Conservation (phyloP, 2,113 vertebrate species). For the Serinus canaria region DNA sequence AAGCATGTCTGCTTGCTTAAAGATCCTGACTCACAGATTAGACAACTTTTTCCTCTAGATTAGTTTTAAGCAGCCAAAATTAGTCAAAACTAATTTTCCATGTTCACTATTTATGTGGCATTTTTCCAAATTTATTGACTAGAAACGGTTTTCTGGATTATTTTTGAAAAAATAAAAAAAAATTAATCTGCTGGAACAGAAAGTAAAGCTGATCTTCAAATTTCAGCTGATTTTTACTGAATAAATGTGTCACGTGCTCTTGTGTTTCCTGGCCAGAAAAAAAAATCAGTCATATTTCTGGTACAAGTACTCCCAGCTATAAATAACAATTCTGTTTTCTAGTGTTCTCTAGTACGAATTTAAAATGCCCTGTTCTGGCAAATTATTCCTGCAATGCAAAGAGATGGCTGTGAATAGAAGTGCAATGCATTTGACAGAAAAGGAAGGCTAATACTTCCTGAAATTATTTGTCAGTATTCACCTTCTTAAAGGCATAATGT, state of each 20-base stretch:
- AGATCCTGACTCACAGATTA: neutral
- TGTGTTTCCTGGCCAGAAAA: neutral
- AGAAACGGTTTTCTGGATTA: neutral
- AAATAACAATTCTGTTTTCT: slow-evolving; percentile 50
- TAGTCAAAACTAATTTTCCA: neutral
- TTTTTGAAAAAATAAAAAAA: neutral
- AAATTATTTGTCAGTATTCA: neutral
- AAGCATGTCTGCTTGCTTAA: neutral
- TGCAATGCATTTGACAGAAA: neutral
- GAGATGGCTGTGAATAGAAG: neutral
- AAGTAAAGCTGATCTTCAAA: neutral
- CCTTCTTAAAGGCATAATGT: neutral
- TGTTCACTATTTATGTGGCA: neutral
- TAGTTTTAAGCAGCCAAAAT: neutral
- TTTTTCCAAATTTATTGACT: neutral
- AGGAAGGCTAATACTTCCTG: neutral
- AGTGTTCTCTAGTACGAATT: neutral
- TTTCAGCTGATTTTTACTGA: slow-evolving; percentile 26
- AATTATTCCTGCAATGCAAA: neutral
- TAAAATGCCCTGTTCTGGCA: neutral
- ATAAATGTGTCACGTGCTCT: neutral
- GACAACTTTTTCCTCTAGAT: neutral
- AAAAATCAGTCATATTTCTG: slow-evolving; percentile 23
- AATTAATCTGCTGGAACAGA: neutral
- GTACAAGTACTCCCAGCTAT: slow-evolving; percentile 30